A percentile compares a stretch with the other conserved stretches of the same genome.
phyloP scores from a whole-genome alignment of 2,888 invertebrate genomes.

The Flabesymbios commensalis region DNA sequence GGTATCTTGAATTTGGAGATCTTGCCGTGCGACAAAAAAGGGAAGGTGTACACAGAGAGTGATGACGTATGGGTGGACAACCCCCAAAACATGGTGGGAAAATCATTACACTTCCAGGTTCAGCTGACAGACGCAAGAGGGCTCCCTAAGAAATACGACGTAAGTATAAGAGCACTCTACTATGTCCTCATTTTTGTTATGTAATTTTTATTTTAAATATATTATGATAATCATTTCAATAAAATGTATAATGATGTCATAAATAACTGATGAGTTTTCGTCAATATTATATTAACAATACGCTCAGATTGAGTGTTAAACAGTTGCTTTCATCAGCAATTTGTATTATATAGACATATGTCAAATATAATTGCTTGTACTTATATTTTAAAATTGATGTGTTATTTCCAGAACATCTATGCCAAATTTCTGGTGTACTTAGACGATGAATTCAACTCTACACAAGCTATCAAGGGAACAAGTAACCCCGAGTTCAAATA shows the following conservation, averaged over 20 bases:
- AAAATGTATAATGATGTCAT: too few relatives aligned
- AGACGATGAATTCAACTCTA: conserved; percentile 38
- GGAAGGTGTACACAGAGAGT: conserved; percentile 64
- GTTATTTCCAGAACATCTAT: conserved; percentile 43
- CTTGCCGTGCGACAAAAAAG: conserved; percentile 64
- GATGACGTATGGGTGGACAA: conserved; percentile 65
- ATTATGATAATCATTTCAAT: too few relatives aligned
- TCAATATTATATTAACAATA: too few relatives aligned
- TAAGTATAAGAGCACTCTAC: conserved; percentile 43
- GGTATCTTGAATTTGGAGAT: conserved; percentile 63
- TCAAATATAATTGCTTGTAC: not conserved
- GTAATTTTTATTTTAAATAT: too few relatives aligned
- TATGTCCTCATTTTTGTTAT: not conserved
- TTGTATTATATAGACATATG: too few relatives aligned
- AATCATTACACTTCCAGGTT: conserved; percentile 64
- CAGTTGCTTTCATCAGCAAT: too few relatives aligned
- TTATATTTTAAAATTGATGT: not conserved
- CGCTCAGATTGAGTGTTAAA: too few relatives aligned
- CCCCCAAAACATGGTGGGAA: conserved; percentile 63
- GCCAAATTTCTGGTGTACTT: conserved; percentile 45
- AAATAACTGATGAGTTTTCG: too few relatives aligned
- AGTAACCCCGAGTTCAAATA: conserved; percentile 55
- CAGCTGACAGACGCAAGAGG: conserved; percentile 64
- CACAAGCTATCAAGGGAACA: conserved; percentile 45
- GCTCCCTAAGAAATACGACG: conserved; percentile 64